Evolutionary conservation across 2,888 invertebrate species (phyloP).

Genomic region (Callimorpha dominula): DNA sequence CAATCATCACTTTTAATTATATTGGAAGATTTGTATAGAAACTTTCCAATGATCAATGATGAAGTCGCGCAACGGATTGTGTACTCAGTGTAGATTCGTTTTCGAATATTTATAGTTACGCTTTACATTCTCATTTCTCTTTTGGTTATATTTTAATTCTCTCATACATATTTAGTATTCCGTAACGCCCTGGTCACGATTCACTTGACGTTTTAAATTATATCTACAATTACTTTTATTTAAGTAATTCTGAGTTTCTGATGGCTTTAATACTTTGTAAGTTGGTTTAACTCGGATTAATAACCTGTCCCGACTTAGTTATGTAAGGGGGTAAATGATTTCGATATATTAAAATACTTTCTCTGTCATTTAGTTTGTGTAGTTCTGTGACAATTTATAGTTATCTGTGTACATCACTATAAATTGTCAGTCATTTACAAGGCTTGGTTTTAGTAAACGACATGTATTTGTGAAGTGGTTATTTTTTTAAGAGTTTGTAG

Average conservation of each 20-base stretch:
- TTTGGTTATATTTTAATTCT: slow-evolving; percentile 76
- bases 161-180: slow-evolving; percentile 76
- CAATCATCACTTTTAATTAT: slow-evolving; percentile 9
- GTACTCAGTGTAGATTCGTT: not conserved
- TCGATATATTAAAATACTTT: slow-evolving; percentile 37
- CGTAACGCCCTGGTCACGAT: slow-evolving; percentile 70
- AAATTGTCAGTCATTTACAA: not conserved
- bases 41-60: not conserved
- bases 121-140: slow-evolving; percentile 49
- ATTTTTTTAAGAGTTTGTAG: not conserved
- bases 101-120: slow-evolving; percentile 9
- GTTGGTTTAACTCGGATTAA: slow-evolving; percentile 45
- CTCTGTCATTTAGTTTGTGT: slow-evolving; percentile 18
- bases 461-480: not conserved
- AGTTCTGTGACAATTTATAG: slow-evolving; percentile 28
- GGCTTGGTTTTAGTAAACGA: slow-evolving; percentile 3
- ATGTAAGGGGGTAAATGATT: slow-evolving; percentile 34
- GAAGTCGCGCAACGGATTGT: slow-evolving; percentile 18
- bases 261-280: slow-evolving; percentile 33
- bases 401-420: not conserved
- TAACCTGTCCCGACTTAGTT: slow-evolving; percentile 37
- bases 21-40: slow-evolving; percentile 16
- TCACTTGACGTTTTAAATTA: slow-evolving; percentile 59
- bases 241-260: slow-evolving; percentile 42
- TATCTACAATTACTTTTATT: slow-evolving; percentile 55